These are phyloP conservation scores for Bombus confusus DNA, from an alignment of 1,140 invertebrate species.

Conservation along the genomic window DNA sequence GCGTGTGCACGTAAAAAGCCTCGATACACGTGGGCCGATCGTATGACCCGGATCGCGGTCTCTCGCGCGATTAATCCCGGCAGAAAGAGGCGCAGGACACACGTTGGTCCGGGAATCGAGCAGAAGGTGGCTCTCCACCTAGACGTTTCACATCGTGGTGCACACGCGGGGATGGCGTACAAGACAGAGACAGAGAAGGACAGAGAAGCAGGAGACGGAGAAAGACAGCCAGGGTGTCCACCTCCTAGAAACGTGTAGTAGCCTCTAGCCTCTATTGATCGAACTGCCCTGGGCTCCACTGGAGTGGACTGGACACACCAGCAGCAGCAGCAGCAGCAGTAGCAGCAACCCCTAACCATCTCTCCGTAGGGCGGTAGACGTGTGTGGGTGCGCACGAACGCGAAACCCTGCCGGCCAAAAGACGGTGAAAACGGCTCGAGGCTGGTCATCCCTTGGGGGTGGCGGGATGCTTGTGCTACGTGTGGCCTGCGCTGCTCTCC, in stretches of 20 bases:
- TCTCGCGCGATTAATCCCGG: slow-evolving; percentile 29
- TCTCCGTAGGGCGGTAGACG: not conserved
- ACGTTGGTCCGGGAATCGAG: slow-evolving; percentile 45
- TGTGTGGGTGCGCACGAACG: slow-evolving; percentile 17
- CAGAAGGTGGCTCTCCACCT: slow-evolving; percentile 57
- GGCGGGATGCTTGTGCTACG: slow-evolving; percentile 52
- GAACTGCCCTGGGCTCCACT: slow-evolving; percentile 76
- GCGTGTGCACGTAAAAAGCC: not conserved
- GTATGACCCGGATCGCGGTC: slow-evolving; percentile 6
- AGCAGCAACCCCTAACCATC: slow-evolving; percentile 63
- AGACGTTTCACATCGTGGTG: slow-evolving; percentile 49
- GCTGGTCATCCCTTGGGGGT: slow-evolving; percentile 63
- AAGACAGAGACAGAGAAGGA: slow-evolving; percentile 39
- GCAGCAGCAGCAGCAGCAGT: slow-evolving; percentile 54
- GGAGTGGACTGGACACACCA: slow-evolving; percentile 77
- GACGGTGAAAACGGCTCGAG: slow-evolving; percentile 66
- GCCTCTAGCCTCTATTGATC: slow-evolving; percentile 78
- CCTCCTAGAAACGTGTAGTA: slow-evolving; percentile 73
- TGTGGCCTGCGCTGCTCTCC: slow-evolving; percentile 21
- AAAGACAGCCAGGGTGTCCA: slow-evolving; percentile 64
- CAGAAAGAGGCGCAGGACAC: slow-evolving; percentile 36
- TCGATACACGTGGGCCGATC: not conserved
- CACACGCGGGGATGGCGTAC: slow-evolving; percentile 33
- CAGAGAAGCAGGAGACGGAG: not conserved
- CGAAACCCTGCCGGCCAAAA: slow-evolving; percentile 64